Percentiles rank a stretch among this genome's conserved stretches.
Evolutionary conservation across 2,888 invertebrate species (phyloP).

Genomic region (Ormyrus pomaceus): DNA sequence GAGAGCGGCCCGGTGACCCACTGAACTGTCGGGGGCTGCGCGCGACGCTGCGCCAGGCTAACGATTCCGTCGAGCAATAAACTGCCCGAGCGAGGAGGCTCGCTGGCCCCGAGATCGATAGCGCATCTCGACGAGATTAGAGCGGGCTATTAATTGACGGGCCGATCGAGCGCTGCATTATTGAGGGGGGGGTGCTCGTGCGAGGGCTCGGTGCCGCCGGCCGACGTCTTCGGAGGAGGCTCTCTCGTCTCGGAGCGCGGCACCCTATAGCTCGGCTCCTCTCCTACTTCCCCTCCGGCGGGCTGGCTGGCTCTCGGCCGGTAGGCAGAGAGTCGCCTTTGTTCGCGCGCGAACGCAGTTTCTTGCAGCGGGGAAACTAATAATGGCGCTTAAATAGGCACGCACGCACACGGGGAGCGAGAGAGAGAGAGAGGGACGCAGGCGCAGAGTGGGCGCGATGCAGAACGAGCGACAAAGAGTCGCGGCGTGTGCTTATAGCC

Average conservation of each 20-base stretch:
- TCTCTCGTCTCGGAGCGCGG: too few species aligned
- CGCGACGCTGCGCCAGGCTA: slow-evolving; percentile 34
- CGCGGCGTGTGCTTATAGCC: slow-evolving; percentile 20
- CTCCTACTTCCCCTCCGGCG: too few species aligned
- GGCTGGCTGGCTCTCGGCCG: too few species aligned
- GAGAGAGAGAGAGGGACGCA: slow-evolving; percentile 5
- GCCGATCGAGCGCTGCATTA: neutral
- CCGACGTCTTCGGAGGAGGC: neutral
- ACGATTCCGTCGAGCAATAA: slow-evolving; percentile 58
- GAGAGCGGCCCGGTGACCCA: slow-evolving; percentile 50
- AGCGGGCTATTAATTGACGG: slow-evolving; percentile 32
- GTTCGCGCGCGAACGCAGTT: too few species aligned
- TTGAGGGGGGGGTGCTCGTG: neutral
- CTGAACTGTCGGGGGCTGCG: slow-evolving; percentile 46
- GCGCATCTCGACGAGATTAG: slow-evolving; percentile 54
- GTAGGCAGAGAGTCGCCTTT: too few species aligned
- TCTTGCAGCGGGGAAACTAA: too few species aligned
- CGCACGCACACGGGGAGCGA: neutral
- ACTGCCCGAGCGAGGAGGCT: slow-evolving; percentile 19
- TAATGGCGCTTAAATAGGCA: neutral
- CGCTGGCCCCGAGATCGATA: slow-evolving; percentile 44
- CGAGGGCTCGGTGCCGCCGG: slow-evolving; percentile 24
- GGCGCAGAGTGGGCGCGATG: slow-evolving; percentile 2
- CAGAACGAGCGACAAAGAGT: slow-evolving; percentile 12
- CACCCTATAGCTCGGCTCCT: too few species aligned